A percentile compares a stretch with the other conserved stretches of the same genome.
phyloP scores from a whole-genome alignment of 2,888 invertebrate species.

The Clistopyga incitator region DNA sequence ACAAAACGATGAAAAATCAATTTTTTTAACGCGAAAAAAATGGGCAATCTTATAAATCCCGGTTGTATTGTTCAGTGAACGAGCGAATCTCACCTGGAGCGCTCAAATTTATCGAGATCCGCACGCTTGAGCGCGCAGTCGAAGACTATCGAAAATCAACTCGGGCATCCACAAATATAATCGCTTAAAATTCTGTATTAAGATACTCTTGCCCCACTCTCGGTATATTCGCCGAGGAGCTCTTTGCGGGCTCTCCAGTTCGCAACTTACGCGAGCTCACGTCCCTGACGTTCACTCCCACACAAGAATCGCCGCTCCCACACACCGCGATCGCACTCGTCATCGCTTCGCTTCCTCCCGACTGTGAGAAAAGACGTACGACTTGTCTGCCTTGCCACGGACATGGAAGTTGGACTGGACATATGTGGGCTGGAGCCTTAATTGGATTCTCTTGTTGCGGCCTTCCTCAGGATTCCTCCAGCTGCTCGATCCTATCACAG shows the following conservation, averaged over 20 bases:
- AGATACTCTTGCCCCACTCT: conserved; percentile 11
- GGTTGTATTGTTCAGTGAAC: neutral
- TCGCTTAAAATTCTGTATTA: conserved; percentile 26
- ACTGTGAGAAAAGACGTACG: neutral
- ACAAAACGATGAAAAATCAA: neutral
- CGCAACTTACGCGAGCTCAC: conserved; percentile 27
- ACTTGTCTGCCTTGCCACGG: conserved; percentile 54
- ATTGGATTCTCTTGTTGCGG: conserved; percentile 49
- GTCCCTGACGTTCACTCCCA: conserved; percentile 48
- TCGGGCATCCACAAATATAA: conserved; percentile 56
- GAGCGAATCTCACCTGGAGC: conserved; percentile 50
- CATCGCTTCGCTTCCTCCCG: conserved; percentile 1
- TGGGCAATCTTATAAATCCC: conserved; percentile 3
- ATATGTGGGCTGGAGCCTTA: conserved; percentile 54
- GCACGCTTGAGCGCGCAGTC: conserved; percentile 60
- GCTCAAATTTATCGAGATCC: conserved; percentile 56
- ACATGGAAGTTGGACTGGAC: conserved; percentile 18
- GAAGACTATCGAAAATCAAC: conserved; percentile 53
- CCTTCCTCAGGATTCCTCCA: conserved; percentile 36
- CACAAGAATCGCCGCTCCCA: conserved; percentile 11
- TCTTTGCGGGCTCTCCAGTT: conserved; percentile 53
- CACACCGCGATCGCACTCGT: conserved; percentile 1
- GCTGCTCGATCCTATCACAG: neutral
- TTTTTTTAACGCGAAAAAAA: conserved; percentile 9
- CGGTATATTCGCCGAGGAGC: neutral